Evolutionary conservation across 2,888 invertebrate genomes (phyloP), one percentile per base, ranked within the genome.

Genomic region (Chirona hameri): DNA sequence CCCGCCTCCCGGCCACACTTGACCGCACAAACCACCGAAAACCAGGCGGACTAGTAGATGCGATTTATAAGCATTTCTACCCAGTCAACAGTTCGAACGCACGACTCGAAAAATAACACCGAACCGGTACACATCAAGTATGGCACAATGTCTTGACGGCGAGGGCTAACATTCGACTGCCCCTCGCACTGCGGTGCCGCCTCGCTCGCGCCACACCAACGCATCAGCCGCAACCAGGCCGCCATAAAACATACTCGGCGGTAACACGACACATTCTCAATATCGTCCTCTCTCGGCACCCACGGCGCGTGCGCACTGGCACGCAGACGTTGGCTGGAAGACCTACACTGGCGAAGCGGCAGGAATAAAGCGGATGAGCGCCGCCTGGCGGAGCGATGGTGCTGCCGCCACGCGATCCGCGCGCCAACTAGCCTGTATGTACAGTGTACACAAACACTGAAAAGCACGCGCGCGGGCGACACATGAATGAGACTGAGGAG

Each of bases 51-150:
- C 39, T 76, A 76, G 76, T 76, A 46, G 76, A 76, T 76, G 76
- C 76, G 24, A 24, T 76, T 76, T 76, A 76, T 76, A 76, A 76
- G 76, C 76, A 76, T 76, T 76, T 76, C 76, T 76, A 76, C 39
- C 76, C 76, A 46, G 39, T 76, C 76, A 76, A 76, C 76, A 76
- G 39, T 24, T 76, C 76, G 24, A 76, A 76, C 46, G 76, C 76
- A 31, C 46, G 31, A 46, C 76, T 39, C 21, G 76, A 76, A 76
- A 76, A 76, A 76, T 76, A 76, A 76, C 76, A 76, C 46, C 76
- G 76, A 46, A 76, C 39, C 76, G 76, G 76, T 76, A 76, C 76
- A 76, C 24, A 46, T 24, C 46, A 46, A 27, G 46, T 76, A 76
- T 76, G 76, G 76, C 76, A 76, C 76, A 76, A 46, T 15, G 39